A percentile compares a stretch with the other conserved stretches of the same genome.
Evolutionary conservation across 2,797 vertebrate genomes (phyloP).

Genomic region (Chromis chromis): DNA sequence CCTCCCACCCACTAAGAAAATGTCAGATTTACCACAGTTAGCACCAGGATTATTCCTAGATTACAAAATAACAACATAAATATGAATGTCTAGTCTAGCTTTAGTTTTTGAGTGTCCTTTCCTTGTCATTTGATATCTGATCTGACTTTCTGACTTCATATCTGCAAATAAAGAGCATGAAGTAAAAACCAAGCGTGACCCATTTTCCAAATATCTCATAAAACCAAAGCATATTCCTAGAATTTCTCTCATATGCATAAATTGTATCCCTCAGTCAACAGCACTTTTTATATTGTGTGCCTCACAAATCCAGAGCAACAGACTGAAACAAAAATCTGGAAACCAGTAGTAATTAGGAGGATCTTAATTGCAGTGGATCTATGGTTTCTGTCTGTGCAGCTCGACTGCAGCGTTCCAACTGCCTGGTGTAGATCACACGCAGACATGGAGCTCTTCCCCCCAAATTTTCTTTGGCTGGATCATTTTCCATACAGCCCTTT

Average conservation of each 20-base stretch:
- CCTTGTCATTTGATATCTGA: not conserved
- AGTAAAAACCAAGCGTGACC: not conserved
- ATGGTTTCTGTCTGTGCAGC: constrained; percentile 63
- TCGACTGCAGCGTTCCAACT: constrained; percentile 33
- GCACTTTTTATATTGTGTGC: constrained; percentile 18
- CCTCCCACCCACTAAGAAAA: not conserved
- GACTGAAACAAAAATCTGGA: constrained; percentile 57
- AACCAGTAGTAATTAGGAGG: constrained; percentile 64
- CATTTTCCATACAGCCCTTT: constrained; percentile 75
- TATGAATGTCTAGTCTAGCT: not conserved
- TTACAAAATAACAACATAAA: not conserved
- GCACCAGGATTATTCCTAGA: not conserved
- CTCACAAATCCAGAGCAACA: constrained; percentile 47
- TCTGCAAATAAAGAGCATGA: not conserved
- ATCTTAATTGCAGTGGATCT: constrained; percentile 63
- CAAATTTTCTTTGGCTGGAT: constrained; percentile 73
- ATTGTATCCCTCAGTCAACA: constrained; percentile 11
- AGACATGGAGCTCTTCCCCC: constrained; percentile 53
- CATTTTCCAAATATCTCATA: constrained; percentile 8
- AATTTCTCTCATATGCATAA: constrained; percentile 10
- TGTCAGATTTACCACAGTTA: not conserved
- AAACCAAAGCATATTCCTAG: constrained; percentile 17
- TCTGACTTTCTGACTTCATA: not conserved
- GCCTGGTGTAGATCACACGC: constrained; percentile 58
- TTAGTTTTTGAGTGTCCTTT: not conserved